Conservation (phyloP, 53 echinoderm and acorn worm species). For the Holothuria scabra region DNA sequence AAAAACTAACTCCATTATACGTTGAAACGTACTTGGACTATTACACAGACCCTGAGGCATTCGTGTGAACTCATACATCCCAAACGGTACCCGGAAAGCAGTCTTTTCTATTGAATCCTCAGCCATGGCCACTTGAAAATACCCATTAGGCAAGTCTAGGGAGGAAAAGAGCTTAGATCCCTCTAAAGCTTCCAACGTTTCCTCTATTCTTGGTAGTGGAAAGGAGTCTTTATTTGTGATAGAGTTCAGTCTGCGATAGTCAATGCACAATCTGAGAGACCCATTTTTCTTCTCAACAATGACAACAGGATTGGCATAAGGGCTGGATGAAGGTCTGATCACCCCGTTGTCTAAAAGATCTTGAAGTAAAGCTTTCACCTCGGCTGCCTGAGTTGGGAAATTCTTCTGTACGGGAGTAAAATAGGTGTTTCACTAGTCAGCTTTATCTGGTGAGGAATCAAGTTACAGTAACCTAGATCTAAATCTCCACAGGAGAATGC, state of each 20-base stretch:
- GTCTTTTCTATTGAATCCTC: constrained; percentile 60
- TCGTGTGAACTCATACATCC: neutral
- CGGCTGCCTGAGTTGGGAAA: neutral
- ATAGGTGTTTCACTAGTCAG: neutral
- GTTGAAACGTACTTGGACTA: constrained; percentile 14
- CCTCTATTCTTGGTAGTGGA: constrained; percentile 67
- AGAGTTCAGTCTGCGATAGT: neutral
- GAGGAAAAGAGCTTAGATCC: constrained; percentile 61
- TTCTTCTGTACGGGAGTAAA: constrained; percentile 21
- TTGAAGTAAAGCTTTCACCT: constrained; percentile 29
- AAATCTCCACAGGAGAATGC: constrained; percentile 25
- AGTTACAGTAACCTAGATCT: constrained; percentile 38
- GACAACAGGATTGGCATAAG: constrained; percentile 43
- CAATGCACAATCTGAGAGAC: constrained; percentile 21
- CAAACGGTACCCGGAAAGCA: constrained; percentile 58
- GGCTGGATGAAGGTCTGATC: constrained; percentile 7
- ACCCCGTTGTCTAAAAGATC: constrained; percentile 39
- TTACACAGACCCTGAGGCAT: neutral
- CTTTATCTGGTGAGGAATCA: constrained; percentile 20
- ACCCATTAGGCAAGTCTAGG: constrained; percentile 61
- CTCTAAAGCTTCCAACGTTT: constrained; percentile 54
- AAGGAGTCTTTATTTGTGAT: constrained; percentile 31
- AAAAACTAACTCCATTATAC: neutral
- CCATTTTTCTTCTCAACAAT: constrained; percentile 20
- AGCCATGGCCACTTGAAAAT: constrained; percentile 58